Evolutionary conservation across 2,113 vertebrate genomes (phyloP), one percentile per base, ranked within the genome.

Genomic region (Daubentonia madagascariensis): DNA sequence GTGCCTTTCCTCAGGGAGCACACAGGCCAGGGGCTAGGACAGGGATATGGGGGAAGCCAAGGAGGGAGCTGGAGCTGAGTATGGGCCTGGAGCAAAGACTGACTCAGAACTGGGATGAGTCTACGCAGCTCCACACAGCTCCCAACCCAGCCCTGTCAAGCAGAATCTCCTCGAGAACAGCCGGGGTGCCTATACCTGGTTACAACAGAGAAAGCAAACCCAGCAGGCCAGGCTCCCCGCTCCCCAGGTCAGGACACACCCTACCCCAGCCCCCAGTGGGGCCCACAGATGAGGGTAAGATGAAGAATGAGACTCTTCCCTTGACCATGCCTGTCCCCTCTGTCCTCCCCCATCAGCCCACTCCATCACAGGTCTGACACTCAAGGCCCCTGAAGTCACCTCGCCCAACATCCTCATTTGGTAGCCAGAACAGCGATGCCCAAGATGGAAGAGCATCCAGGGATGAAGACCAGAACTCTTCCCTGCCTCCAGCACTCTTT

Each of bases 311-410:
- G 52, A 52, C 17, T 6, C 35, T n/a, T 40, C 20, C 52, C 43
- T 37, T 1, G 0, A 12, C 48, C 32, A 14, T 1, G 17, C 40
- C 32, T 32, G 0, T 40, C 61, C 45, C 23, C 37, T n/a, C 16
- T 50, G 43, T 23, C 12, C 32, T 48, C 11, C n/a, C 43, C 14
- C 9, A 28, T 79, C 63, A 76, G n/a, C 14, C 35, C 32, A 28
- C 9, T 79, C 63, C 48, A 68, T 17, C 48, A 7, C 59, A 97
- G 81, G 65, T n/a, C 43, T 50, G 52, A 17, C 1, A 40, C 23
- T 8, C 32, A 17, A 78, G 57, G 43, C 14, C 54, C 54, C 54
- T 45, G 50, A 81, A 57, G n/a, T 65, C 52, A 65, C 35, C 76
- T 63, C 87, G 35, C 6, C 48, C 61, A 61, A 23, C 12, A 14